These are phyloP conservation scores for Salpingus planirostris DNA, from an alignment of 2,888 invertebrate genomes.

Conservation along the genomic window DNA sequence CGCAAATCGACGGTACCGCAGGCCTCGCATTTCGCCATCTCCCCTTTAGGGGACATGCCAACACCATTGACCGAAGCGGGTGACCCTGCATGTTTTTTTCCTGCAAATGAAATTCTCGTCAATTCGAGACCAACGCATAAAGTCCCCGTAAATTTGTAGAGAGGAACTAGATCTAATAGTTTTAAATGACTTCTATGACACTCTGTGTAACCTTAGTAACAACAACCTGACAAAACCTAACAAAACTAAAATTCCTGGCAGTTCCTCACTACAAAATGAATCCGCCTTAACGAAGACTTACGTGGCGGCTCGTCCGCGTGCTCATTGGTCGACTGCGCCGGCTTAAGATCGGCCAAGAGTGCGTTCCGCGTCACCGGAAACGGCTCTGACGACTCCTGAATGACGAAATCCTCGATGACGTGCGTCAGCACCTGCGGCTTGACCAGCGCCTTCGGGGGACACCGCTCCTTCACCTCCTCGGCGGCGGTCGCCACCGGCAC, in stretches of 20 bases:
- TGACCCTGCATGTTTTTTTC: slow-evolving; percentile 43
- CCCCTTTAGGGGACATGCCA: slow-evolving; percentile 44
- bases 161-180: too few species aligned
- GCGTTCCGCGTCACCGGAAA: slow-evolving; percentile 64
- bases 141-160: too few species aligned
- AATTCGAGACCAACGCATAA: too few species aligned
- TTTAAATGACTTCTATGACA: too few species aligned
- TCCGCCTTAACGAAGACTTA: slow-evolving; percentile 43
- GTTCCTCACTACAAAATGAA: slow-evolving; percentile 2
- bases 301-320: slow-evolving; percentile 66
- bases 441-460: slow-evolving; percentile 84
- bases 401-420: slow-evolving; percentile 93
- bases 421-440: slow-evolving; percentile 94
- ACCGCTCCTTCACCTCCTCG: slow-evolving; percentile 41
- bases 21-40: slow-evolving; percentile 59
- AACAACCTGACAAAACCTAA: too few species aligned
- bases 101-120: slow-evolving; percentile 41
- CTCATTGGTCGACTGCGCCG: slow-evolving; percentile 44
- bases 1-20: slow-evolving; percentile 61
- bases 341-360: slow-evolving; percentile 38
- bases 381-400: slow-evolving; percentile 88
- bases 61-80: slow-evolving; percentile 28
- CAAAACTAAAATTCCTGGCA: too few species aligned
- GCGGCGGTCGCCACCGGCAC: slow-evolving; percentile 36
- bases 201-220: too few species aligned